phyloP scores from a whole-genome alignment of 2,113 vertebrate genomes.

The Sterna hirundo region DNA sequence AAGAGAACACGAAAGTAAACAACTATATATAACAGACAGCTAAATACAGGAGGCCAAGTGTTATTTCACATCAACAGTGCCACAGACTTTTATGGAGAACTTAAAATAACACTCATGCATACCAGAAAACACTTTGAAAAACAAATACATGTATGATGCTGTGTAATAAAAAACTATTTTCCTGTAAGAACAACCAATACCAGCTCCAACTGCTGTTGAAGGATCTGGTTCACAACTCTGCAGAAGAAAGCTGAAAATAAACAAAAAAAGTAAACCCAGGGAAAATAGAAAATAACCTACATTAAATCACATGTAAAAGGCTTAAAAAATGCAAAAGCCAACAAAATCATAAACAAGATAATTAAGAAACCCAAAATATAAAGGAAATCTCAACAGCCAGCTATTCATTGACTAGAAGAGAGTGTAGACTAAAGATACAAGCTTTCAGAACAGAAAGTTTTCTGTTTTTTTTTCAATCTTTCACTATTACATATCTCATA shows the following conservation, averaged over 20 bases:
- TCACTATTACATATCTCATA: neutral
- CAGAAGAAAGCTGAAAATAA: conserved; percentile 31
- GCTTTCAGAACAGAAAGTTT: neutral
- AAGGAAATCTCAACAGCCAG: neutral
- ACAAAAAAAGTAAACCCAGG: conserved; percentile 10
- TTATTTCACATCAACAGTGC: neutral
- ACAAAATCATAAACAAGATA: neutral
- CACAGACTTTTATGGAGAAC: neutral
- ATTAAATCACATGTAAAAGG: neutral
- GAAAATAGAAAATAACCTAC: neutral
- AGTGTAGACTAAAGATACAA: neutral
- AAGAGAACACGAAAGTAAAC: neutral
- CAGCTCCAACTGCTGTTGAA: conserved; percentile 43
- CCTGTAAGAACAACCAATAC: neutral
- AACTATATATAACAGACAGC: neutral
- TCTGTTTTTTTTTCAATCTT: neutral
- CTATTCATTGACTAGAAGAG: neutral
- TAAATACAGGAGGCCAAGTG: neutral
- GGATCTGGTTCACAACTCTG: conserved; percentile 18
- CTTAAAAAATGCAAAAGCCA: neutral
- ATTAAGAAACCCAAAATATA: neutral
- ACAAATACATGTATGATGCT: neutral
- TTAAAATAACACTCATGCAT: neutral
- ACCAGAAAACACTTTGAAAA: neutral
- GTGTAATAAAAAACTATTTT: neutral